Percentiles rank a stretch among this genome's conserved stretches.
Conservation (phyloP, 2,113 vertebrate species). For the Sturnus vulgaris region DNA sequence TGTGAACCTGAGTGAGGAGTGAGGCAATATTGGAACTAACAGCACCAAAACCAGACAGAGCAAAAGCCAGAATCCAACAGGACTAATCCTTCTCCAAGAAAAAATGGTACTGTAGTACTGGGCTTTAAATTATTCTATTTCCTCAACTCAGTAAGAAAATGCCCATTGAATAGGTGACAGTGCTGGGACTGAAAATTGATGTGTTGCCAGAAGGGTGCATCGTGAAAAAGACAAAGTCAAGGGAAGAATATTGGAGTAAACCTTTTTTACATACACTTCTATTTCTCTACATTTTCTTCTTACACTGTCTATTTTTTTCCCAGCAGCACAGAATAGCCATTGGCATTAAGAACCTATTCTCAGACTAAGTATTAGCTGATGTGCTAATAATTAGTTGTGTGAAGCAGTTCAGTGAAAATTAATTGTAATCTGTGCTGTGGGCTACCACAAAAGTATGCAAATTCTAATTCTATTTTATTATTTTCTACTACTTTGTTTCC, state of each 20-base stretch:
- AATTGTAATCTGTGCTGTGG: neutral
- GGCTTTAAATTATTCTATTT: neutral
- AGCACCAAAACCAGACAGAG: neutral
- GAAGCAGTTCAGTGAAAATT: neutral
- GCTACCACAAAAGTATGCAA: neutral
- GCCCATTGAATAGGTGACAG: neutral
- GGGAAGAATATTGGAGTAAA: neutral
- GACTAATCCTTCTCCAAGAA: neutral
- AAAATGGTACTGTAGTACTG: neutral
- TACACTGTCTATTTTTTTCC: neutral
- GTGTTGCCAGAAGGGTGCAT: neutral
- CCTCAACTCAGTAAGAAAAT: neutral
- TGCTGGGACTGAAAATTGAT: neutral
- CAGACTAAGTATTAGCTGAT: neutral
- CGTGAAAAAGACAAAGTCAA: neutral
- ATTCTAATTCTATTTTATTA: neutral
- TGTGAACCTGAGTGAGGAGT: neutral
- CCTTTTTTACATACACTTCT: neutral
- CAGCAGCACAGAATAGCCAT: neutral
- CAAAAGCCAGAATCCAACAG: neutral
- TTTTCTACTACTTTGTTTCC: neutral
- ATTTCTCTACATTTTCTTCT: neutral
- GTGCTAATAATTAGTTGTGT: neutral
- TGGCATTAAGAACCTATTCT: neutral
- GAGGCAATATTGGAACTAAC: neutral